Base-by-base conservation (phyloP, 2,888 invertebrate species). In the Pediacus dermestoides region DNA sequence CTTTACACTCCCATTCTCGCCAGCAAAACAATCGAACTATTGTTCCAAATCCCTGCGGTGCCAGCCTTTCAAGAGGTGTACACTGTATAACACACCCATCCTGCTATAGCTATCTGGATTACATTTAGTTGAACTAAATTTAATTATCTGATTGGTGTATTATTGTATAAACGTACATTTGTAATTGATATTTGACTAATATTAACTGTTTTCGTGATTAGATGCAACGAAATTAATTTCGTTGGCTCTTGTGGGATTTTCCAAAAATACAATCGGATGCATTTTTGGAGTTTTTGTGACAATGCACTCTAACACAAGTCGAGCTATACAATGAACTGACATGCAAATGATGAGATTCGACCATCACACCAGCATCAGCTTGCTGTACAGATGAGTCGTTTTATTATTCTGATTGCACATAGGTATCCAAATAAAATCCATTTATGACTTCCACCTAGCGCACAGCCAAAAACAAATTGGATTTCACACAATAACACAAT, bases 391-490 rank as follows among this genome's bases (percentile, higher is more conserved):
- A 23, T 23, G 23, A n/a, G 10, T 23, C 9, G 23, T n/a, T 23
- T 23, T 23, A 23, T 23, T 23, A 10, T 38, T 52, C 43, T 44
- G 53, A 52, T 50, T 46, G 53, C 50, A 48, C 50, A 48, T 53
- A 53, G 52, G 52, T 55, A 48, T 53, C 50, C 50, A 44, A 46
- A 53, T 52, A 53, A 57, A 56, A 57, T 55, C 55, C 53, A 47
- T 53, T 57, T 57, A 53, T 51, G 53, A 48, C 48, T 53, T 50
- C 52, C 53, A 52, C 57, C 48, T 51, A 52, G 50, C 52, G 55
- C 50, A 44, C 52, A 51, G 28, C 42, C 46, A 39, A 51, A 51
- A 51, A 51, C 50, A 52, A 52, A 49, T 43, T 47, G 53, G 44
- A 48, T 46, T 42, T 46, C 46, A 44, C 44, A 48, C 51, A 51